Evolutionary conservation across 2,113 vertebrate genomes (phyloP).

Genomic region (Sphyrna mokarran): DNA sequence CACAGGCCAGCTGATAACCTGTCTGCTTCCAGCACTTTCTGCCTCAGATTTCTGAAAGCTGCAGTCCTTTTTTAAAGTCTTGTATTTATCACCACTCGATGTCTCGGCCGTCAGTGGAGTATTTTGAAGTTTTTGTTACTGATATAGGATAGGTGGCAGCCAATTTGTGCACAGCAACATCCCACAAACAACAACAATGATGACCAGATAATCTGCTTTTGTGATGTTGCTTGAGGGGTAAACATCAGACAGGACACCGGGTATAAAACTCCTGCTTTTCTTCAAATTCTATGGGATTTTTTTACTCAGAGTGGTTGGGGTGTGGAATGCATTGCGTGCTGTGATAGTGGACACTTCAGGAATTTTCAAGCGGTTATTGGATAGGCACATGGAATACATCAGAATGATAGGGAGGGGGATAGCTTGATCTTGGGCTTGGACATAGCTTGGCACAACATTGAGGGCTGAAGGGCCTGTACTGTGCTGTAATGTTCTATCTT

Average conservation of each 20-base stretch:
- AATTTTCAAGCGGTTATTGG: too few species aligned
- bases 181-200: background rate
- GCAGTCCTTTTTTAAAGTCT: background rate
- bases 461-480: too few species aligned
- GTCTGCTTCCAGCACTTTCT: background rate
- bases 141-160: background rate
- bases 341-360: too few species aligned
- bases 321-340: too few species aligned
- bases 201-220: background rate
- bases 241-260: background rate
- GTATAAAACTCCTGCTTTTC: background rate
- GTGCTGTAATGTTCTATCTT: too few species aligned
- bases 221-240: background rate
- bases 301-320: too few species aligned
- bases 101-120: background rate
- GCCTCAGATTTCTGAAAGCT: background rate
- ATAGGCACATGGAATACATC: too few species aligned
- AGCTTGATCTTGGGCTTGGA: too few species aligned
- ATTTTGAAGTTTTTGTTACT: background rate
- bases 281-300: background rate
- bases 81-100: background rate
- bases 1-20: background rate
- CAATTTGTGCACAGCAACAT: background rate
- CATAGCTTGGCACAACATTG: too few species aligned
- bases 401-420: too few species aligned